These are phyloP conservation scores for Noctua janthe DNA, from an alignment of 2,888 invertebrate species.

Conservation along the genomic window DNA sequence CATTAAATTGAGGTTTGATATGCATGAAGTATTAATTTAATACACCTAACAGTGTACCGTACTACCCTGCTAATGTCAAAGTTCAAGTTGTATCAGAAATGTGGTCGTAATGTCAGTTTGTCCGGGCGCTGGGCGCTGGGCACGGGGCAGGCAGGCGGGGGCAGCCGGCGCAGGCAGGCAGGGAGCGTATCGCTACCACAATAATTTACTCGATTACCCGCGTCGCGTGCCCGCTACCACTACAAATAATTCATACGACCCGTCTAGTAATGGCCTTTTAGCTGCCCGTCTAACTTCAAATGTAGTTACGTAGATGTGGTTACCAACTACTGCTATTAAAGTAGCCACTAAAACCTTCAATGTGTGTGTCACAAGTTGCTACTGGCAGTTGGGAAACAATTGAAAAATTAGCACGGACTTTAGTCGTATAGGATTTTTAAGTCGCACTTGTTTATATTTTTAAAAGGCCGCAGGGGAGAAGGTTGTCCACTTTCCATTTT, in stretches of 20 bases:
- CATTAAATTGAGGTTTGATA: neutral
- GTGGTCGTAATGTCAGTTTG: conserved; percentile 58
- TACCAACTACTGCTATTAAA: conserved; percentile 83
- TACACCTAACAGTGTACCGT: conserved; percentile 16
- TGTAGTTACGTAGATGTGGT: conserved; percentile 82
- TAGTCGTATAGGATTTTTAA: neutral
- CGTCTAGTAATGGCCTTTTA: conserved; percentile 88
- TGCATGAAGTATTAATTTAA: conserved; percentile 14
- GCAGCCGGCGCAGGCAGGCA: conserved; percentile 42
- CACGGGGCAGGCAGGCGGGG: conserved; percentile 42
- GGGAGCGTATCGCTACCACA: conserved; percentile 74
- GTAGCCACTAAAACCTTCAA: conserved; percentile 80
- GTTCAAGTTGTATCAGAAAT: conserved; percentile 57
- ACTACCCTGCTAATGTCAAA: conserved; percentile 42
- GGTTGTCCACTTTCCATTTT: neutral
- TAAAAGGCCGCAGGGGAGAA: neutral
- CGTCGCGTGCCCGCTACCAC: conserved; percentile 81
- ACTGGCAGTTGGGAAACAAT: conserved; percentile 34
- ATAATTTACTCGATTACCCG: conserved; percentile 82
- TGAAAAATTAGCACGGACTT: neutral
- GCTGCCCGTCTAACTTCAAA: conserved; percentile 86
- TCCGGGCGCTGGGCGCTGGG: conserved; percentile 25
- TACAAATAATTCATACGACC: conserved; percentile 89
- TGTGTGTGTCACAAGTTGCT: conserved; percentile 64
- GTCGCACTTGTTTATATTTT: neutral